Base-by-base conservation (phyloP, 2,797 vertebrate species). In the Mormyrus hasselquistii region DNA sequence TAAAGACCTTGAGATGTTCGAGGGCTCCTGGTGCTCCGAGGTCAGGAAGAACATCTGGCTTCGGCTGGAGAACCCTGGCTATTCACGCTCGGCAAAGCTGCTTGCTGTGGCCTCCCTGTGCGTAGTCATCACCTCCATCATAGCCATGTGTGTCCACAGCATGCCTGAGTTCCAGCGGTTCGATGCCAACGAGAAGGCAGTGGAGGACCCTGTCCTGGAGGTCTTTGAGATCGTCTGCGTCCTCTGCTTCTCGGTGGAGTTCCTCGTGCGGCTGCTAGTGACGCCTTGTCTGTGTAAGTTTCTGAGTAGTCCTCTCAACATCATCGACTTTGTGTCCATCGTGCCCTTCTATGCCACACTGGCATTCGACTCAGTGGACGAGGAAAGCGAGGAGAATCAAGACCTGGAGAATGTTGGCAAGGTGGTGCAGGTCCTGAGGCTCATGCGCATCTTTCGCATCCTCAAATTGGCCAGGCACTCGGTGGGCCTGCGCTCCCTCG, bases 131-230 rank as follows among this genome's bases (percentile, higher is more conserved):
- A 98, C 96, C 4, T 99, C 98, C 38, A 99, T 99, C 0, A 93
- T 97, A 65, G 98, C 98, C 92, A 99, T 99, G 99, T 99, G 99
- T 0, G 94, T 99, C 89, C 98, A 99, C 91, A 99, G 99, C 95
- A 99, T 99, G 98, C 97, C 98, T 0, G 98, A 99, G 92, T 99
- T 97, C 93, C 97, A 99, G 90, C 94, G 91, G 0, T 88, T 96
- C 87, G 97, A 97, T 0, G 92, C 94, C 73, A 97, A 97, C 0
- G 98, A 99, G 0, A 96, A 94, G 55, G 96, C 96, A 90, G 95
- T 98, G 12, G 97, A 98, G 82, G 95, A 99, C 92, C 98, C 98
- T 0, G 96, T 97, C 52, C 94, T 99, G 82, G 93, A 95, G 88
- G 95, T 95, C 0, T 95, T 99, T 90, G 99, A 99, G 94, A 96